A percentile compares a stretch with the other conserved stretches of the same genome.
phyloP scores from a whole-genome alignment of 1,140 invertebrate genomes.

The Cylas formicarius region DNA sequence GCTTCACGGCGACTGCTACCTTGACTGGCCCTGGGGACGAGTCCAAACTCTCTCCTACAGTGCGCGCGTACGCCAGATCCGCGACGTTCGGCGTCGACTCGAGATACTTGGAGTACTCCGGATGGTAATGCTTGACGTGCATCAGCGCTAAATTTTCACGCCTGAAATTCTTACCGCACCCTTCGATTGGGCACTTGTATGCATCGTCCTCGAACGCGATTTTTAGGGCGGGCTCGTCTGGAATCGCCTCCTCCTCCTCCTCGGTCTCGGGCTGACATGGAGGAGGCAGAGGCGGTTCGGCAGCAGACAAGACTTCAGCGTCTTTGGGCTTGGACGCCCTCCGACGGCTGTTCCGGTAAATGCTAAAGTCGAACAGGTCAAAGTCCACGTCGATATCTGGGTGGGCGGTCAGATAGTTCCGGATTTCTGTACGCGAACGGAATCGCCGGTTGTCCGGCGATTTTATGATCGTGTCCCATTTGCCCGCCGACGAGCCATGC shows the following conservation, averaged over 20 bases:
- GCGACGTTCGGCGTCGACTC: constrained; percentile 76
- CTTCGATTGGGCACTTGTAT: constrained; percentile 71
- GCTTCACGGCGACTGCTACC: too few relatives aligned
- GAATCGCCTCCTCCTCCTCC: background rate
- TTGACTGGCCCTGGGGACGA: constrained; percentile 26
- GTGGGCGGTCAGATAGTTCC: constrained; percentile 48
- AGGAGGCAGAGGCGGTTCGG: background rate
- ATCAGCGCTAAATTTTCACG: constrained; percentile 83
- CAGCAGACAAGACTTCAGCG: background rate
- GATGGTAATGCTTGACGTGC: constrained; percentile 88
- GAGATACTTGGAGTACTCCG: constrained; percentile 66
- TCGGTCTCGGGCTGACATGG: too few relatives aligned
- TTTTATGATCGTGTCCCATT: constrained; percentile 73
- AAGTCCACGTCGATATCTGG: constrained; percentile 44
- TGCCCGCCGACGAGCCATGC: constrained; percentile 60
- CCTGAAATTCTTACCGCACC: constrained; percentile 80
- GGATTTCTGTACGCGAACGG: constrained; percentile 54
- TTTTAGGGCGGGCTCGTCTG: constrained; percentile 25
- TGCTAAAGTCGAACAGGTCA: constrained; percentile 53
- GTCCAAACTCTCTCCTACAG: constrained; percentile 51
- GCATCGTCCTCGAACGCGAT: constrained; percentile 51
- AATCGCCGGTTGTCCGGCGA: constrained; percentile 57
- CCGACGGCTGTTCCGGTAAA: constrained; percentile 47
- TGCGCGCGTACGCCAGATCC: constrained; percentile 73
- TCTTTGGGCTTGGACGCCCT: constrained; percentile 25